These are phyloP conservation scores for Ectemnius continuus DNA, from an alignment of 2,888 invertebrate species.

Conservation along the genomic window DNA sequence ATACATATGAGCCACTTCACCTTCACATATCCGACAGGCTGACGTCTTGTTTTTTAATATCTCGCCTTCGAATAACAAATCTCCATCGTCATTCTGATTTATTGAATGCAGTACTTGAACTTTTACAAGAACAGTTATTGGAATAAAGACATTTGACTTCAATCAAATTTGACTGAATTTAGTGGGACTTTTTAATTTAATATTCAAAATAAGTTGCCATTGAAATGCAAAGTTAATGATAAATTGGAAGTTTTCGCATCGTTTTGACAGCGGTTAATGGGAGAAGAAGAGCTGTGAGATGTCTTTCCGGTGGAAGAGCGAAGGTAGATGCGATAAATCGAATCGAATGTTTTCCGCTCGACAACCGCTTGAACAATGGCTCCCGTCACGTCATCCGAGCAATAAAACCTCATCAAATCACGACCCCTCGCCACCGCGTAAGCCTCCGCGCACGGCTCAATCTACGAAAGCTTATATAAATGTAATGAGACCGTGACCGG, in stretches of 20 bases:
- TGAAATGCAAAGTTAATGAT: background rate
- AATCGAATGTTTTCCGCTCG: constrained; percentile 62
- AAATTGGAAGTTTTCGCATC: background rate
- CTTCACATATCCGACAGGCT: no score
- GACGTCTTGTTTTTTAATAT: no score
- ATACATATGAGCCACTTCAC: no score
- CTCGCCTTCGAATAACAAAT: no score
- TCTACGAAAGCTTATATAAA: constrained; percentile 78
- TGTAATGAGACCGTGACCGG: constrained; percentile 78
- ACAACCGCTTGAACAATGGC: constrained; percentile 61
- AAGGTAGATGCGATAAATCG: constrained; percentile 59
- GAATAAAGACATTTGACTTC: no score
- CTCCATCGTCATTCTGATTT: no score
- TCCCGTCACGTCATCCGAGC: constrained; percentile 72
- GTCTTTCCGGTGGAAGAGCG: constrained; percentile 1
- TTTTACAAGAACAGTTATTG: no score
- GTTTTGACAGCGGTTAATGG: constrained; percentile 12
- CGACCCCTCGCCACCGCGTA: constrained; percentile 75
- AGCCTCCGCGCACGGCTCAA: constrained; percentile 76
- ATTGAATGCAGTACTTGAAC: no score
- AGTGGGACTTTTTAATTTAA: no score
- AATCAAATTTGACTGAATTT: no score
- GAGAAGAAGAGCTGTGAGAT: constrained; percentile 7
- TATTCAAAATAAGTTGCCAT: no score
- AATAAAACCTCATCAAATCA: constrained; percentile 79